Conservation (phyloP, 1,140 invertebrate genomes). For the Uloborus diversus region DNA sequence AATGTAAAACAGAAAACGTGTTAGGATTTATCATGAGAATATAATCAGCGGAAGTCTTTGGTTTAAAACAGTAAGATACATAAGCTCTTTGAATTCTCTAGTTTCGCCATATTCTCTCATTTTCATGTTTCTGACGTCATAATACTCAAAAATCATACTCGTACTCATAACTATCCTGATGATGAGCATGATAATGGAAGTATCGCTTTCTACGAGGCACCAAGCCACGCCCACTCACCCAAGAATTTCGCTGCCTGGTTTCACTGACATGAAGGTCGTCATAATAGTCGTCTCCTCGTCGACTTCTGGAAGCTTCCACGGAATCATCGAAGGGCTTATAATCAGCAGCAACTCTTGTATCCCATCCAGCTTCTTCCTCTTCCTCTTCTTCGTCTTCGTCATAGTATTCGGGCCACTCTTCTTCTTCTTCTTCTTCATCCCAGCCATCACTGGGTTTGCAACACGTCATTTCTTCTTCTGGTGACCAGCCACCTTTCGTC, state of each 20-base stretch:
- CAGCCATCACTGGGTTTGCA: constrained; percentile 14
- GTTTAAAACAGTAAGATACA: too few species aligned
- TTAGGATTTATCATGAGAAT: too few species aligned
- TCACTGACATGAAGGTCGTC: too few species aligned
- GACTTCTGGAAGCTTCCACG: too few species aligned
- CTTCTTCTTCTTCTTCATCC: background rate
- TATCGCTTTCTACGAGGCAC: background rate
- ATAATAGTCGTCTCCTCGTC: constrained; percentile 15
- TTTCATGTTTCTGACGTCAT: too few species aligned
- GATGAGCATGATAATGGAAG: background rate
- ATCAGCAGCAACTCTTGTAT: background rate
- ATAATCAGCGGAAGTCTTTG: too few species aligned
- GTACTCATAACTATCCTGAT: background rate
- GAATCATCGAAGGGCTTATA: background rate
- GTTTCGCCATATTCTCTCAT: too few species aligned
- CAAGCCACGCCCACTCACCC: too few species aligned
- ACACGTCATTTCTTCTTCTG: background rate
- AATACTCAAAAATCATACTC: background rate
- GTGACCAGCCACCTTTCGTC: background rate
- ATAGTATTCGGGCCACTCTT: constrained; percentile 13
- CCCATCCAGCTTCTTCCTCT: constrained; percentile 10
- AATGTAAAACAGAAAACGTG: too few species aligned
- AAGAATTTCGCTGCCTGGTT: too few species aligned
- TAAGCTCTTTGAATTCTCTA: too few species aligned
- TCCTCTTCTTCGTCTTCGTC: constrained; percentile 21